Evolutionary conservation across 2,113 vertebrate genomes (phyloP), one percentile per base, ranked within the genome.

Genomic region (Daubentonia madagascariensis): DNA sequence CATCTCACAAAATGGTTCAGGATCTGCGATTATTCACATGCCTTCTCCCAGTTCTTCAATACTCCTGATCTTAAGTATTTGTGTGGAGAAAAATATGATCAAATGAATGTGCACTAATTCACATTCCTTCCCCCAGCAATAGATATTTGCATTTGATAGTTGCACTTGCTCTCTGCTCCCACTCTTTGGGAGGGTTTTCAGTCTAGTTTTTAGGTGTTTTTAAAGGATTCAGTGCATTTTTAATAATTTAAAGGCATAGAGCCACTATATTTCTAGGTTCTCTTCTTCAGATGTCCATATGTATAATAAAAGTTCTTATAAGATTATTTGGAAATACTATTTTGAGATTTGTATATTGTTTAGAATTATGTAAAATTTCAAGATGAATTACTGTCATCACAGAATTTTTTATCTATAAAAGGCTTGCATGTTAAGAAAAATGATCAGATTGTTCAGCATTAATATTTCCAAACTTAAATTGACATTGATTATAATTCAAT

Each of bases 321-420:
- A 68, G 12, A 45, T 85, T 81, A 17, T 91, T 96, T 96, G 63
- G 50, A 94, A 75, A 80, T 35, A 45, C 32, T n/a, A 61, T 89
- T 90, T n/a, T 54, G 52, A 86, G 90, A 84, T 12, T 57, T 92
- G 23, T 81, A 45, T 57, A 18, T 63, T 85, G 11, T 91, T 94
- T 95, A 73, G 79, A 96, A 95, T 37, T 11, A 78, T 30, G 37
- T 65, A 88, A 88, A 85, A 85, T 84, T 87, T 97, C 12, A 80
- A 50, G 5, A 67, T 89, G n/a, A 93, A 83, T 30, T 70, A 43
- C 13, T 67, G 1, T 10, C 23, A 28, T 9, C 11, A 32, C 22
- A 37, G 11, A 59, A 68, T 80, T 90, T 84, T 48, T 63, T 43
- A 89, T 89, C 59, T 59, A 37, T 37, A 45, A 78, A 65, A 89